Evolutionary conservation across 2,113 vertebrate genomes (phyloP).

Genomic region (Chaenocephalus aceratus): DNA sequence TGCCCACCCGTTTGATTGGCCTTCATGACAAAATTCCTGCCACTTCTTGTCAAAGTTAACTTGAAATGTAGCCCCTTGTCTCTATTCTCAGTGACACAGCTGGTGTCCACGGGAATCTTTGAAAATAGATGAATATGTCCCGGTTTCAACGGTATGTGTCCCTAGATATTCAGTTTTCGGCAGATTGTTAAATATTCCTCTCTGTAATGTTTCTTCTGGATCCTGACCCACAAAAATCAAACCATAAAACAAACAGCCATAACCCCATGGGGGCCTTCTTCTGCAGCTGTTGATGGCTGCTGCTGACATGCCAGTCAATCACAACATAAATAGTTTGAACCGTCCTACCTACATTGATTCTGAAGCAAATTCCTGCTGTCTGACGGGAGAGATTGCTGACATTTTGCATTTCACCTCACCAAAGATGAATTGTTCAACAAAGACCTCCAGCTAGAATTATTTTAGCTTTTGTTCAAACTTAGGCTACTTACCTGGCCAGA

Average conservation of each 20-base stretch:
- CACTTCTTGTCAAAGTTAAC: conserved; percentile 58
- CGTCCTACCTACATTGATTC: conserved; percentile 58
- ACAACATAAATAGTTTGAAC: conserved; percentile 69
- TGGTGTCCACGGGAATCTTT: conserved; percentile 76
- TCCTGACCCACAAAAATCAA: conserved; percentile 79
- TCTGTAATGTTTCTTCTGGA: conserved; percentile 76
- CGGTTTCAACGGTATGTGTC: conserved; percentile 72
- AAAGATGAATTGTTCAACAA: conserved; percentile 59
- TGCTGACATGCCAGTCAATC: conserved; percentile 76
- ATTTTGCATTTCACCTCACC: conserved; percentile 64
- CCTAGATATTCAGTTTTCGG: conserved; percentile 70
- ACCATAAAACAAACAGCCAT: conserved; percentile 76
- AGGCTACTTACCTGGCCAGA: background rate
- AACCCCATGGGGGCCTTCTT: conserved; percentile 74
- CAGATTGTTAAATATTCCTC: conserved; percentile 79
- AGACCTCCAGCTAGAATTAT: conserved; percentile 21
- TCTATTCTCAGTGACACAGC: conserved; percentile 67
- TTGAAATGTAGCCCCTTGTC: conserved; percentile 63
- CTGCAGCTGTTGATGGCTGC: conserved; percentile 76
- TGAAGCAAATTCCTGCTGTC: conserved; percentile 47
- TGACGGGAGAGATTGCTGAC: conserved; percentile 60
- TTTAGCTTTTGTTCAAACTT: conserved; percentile 22
- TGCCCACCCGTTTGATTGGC: conserved; percentile 36
- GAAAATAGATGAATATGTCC: conserved; percentile 78
- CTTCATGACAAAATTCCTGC: conserved; percentile 32